phyloP scores from a whole-genome alignment of 37 sponge, comb jelly and placozoan species.

The Tethya wilhelma region DNA sequence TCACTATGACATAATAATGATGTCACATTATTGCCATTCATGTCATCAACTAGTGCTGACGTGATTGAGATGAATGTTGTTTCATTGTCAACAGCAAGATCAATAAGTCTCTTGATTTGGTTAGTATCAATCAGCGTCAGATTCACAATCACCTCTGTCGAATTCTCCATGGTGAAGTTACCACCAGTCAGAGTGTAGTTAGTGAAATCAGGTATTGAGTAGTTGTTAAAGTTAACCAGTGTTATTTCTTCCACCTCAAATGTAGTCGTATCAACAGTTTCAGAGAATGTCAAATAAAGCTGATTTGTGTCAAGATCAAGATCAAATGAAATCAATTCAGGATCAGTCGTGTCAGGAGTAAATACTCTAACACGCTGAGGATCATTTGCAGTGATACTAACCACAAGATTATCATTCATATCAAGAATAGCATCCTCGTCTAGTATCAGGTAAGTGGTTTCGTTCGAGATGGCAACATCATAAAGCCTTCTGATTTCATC shows the following conservation, averaged over 20 bases:
- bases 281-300: slow-evolving; percentile 70
- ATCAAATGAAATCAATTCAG: slow-evolving; percentile 64
- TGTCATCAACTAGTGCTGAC: slow-evolving; percentile 57
- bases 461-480: slow-evolving; percentile 64
- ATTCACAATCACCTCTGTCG: slow-evolving; percentile 69
- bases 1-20: background rate
- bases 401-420: slow-evolving; percentile 76
- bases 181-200: slow-evolving; percentile 58
- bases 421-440: slow-evolving; percentile 55
- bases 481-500: slow-evolving; percentile 82
- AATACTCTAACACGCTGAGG: slow-evolving; percentile 44
- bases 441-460: slow-evolving; percentile 65
- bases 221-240: slow-evolving; percentile 13
- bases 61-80: slow-evolving; percentile 74
- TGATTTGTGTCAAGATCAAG: slow-evolving; percentile 52
- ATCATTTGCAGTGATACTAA: slow-evolving; percentile 2
- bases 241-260: slow-evolving; percentile 45
- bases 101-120: slow-evolving; percentile 61
- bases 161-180: slow-evolving; percentile 62
- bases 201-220: background rate
- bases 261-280: slow-evolving; percentile 58
- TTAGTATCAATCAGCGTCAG: slow-evolving; percentile 74
- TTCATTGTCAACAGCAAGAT: slow-evolving; percentile 37
- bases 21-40: slow-evolving; percentile 74
- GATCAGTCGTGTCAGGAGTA: slow-evolving; percentile 73